phyloP scores from a whole-genome alignment of 2,113 vertebrate genomes.

The Romanogobio albipinnatus region DNA sequence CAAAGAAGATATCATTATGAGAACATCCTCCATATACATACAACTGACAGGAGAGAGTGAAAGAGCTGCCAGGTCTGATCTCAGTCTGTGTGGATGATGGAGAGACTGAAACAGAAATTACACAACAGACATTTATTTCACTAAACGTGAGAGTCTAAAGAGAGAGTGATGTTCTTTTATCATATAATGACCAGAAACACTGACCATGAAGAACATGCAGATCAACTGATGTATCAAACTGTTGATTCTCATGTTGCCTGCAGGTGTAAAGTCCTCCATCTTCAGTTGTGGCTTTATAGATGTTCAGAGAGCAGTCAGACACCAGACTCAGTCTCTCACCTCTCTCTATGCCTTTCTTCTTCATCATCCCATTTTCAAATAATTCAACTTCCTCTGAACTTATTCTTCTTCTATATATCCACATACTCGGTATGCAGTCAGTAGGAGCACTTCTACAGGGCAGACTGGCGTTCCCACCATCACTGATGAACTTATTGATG shows the following conservation, averaged over 20 bases:
- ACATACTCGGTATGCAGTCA: conserved; percentile 2
- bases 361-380: background rate
- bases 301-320: too few relatives aligned
- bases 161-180: background rate
- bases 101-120: background rate
- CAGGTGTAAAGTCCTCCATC: conserved; percentile 20
- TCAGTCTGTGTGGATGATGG: background rate
- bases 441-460: background rate
- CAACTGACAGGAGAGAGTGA: conserved; percentile 17
- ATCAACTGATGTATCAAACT: background rate
- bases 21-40: fast-evolving
- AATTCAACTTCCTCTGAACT: fast-evolving
- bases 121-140: background rate
- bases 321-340: background rate
- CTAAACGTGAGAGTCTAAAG: background rate
- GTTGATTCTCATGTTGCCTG: background rate
- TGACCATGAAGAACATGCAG: background rate
- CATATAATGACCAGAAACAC: background rate
- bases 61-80: background rate
- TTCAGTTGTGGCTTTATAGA: background rate
- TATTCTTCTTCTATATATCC: background rate
- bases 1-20: fast-evolving
- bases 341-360: background rate
- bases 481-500: background rate
- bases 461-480: background rate